A percentile compares a stretch with the other conserved stretches of the same genome.
Conservation (phyloP, 1,140 invertebrate genomes). For the Chionoecetes opilio region DNA sequence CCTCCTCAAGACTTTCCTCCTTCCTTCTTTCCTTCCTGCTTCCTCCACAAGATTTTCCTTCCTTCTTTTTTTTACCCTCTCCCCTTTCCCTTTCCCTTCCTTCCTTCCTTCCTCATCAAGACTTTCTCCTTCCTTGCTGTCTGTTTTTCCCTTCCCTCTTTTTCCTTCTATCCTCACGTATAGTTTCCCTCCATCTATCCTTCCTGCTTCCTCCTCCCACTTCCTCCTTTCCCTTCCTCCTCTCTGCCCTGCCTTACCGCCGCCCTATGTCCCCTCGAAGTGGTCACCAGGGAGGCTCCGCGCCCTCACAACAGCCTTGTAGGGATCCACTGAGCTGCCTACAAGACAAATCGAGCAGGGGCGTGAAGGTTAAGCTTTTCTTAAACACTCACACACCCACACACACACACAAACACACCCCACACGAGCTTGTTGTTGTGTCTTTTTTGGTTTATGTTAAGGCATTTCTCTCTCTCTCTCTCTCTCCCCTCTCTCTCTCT, state of each 20-base stretch:
- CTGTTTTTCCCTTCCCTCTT: no score
- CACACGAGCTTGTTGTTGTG: no score
- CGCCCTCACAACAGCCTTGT: background rate
- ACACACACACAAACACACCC: no score
- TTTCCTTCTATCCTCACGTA: no score
- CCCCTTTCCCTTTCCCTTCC: background rate
- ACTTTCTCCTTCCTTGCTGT: no score
- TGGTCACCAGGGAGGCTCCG: background rate
- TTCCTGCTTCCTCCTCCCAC: background rate
- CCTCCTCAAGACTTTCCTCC: background rate
- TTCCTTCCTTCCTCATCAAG: background rate
- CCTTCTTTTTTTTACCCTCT: background rate
- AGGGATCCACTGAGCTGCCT: background rate
- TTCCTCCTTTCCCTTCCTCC: background rate
- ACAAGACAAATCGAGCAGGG: background rate
- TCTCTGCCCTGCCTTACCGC: background rate
- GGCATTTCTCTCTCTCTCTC: no score
- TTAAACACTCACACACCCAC: no score
- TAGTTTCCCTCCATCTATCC: background rate
- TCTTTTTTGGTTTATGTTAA: no score
- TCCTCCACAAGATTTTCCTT: background rate
- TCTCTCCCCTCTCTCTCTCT: background rate
- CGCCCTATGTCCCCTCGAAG: background rate
- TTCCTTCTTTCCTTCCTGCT: background rate
- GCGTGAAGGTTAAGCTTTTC: slow-evolving; percentile 6